A percentile compares a stretch with the other conserved stretches of the same genome.
Conservation (phyloP, 2,888 invertebrate species). For the Oscheius myriophilus region DNA sequence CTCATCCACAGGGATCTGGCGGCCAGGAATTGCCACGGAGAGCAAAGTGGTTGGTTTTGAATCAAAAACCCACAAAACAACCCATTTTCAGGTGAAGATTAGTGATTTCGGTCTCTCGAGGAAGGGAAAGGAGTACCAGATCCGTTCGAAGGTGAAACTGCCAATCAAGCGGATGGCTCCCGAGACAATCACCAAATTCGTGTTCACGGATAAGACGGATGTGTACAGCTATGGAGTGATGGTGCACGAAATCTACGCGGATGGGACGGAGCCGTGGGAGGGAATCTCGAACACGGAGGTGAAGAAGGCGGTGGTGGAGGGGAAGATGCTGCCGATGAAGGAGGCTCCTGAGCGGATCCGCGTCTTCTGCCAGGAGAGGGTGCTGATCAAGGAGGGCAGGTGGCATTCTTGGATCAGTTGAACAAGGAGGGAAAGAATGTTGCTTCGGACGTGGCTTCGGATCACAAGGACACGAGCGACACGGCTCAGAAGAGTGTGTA, state of each 20-base stretch:
- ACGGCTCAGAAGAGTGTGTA: no score
- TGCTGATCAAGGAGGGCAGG: constrained; percentile 40
- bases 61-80: no score
- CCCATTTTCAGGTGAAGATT: constrained; percentile 43
- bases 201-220: no score
- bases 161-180: no score
- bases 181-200: no score
- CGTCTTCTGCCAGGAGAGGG: constrained; percentile 36
- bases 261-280: constrained; percentile 50
- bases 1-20: no score
- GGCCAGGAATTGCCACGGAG: constrained; percentile 22
- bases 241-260: constrained; percentile 43
- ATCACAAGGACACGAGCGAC: no score
- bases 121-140: constrained; percentile 22
- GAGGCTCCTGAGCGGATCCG: constrained; percentile 40
- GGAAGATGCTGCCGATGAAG: constrained; percentile 35
- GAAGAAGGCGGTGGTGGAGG: no score
- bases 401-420: constrained; percentile 29
- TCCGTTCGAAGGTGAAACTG: constrained; percentile 37
- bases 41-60: no score
- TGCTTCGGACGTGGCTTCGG: no score
- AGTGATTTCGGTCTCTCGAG: constrained; percentile 46
- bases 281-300: no score
- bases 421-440: no score
- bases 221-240: constrained; percentile 50